Conservation (phyloP, 2,113 vertebrate genomes). For the Callaeas wilsoni region DNA sequence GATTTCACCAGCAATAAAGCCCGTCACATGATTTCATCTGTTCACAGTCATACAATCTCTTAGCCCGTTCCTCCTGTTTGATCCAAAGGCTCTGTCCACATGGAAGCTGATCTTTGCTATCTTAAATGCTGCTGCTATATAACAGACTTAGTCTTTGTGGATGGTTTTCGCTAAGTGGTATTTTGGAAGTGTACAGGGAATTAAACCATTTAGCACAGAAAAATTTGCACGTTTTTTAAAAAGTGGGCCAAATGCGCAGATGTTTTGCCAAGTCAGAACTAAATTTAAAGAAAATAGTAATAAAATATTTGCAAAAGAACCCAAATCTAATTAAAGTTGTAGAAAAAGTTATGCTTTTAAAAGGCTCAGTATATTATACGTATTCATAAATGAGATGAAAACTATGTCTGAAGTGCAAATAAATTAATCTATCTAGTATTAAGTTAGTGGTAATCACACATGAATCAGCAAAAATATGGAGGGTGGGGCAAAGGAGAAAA, state of each 20-base stretch:
- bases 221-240: background rate
- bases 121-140: background rate
- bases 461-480: background rate
- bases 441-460: background rate
- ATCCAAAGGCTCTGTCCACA: background rate
- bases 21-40: background rate
- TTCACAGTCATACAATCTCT: background rate
- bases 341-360: background rate
- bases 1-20: slow-evolving; percentile 57
- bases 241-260: background rate
- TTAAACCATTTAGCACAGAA: background rate
- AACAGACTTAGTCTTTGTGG: background rate
- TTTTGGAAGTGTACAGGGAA: background rate
- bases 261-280: background rate
- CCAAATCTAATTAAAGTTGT: background rate
- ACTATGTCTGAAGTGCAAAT: background rate
- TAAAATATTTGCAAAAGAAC: background rate
- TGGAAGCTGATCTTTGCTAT: background rate
- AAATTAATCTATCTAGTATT: background rate
- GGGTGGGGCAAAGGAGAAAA: background rate
- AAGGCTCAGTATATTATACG: background rate
- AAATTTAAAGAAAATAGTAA: background rate
- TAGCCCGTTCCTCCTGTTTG: background rate
- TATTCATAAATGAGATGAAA: background rate
- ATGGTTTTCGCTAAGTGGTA: background rate